Evolutionary conservation across 2,888 invertebrate genomes (phyloP), one percentile per base, ranked within the genome.

Genomic region (Hemithea aestivaria): DNA sequence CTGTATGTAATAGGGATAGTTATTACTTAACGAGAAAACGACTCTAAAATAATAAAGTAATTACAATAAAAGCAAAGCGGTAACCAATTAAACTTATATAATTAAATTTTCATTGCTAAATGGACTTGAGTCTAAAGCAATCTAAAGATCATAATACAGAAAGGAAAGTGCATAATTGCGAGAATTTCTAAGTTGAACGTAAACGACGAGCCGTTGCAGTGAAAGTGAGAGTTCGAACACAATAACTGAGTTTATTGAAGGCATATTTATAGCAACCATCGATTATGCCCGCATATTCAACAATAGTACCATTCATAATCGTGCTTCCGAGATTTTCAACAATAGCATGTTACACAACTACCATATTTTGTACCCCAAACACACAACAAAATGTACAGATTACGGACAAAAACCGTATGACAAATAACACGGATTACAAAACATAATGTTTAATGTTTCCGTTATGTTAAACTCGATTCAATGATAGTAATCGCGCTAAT

Each of bases 261-360:
- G 29, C 27, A 36, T 53, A 49, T 61, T 51, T 56, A 64, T 58
- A 64, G 63, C 69, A 68, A 64, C 63, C 69, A 68, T 64, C 71
- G 75, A 78, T 75, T 69, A 70, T 66, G 50, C 78, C 80, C 81
- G 76, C 78, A 78, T 78, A 66, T 75, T 73, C 56, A 40, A 52
- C 66, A 78, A 16, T 5, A 57, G 50, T 53, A 54, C 56, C 61
- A 69, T 73, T 72, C 58, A 62, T 54, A 60, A 55, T 52, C 63
- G 2, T 16, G 66, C 63, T 68, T 56, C 56, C 58, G 50, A 54
- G 56, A 64, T 61, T 61, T 59, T 40, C 51, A 53, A 84, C 78
- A 83, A 83, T 70, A 46, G 67, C 53, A 51, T 72, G 74, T 82
- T 76, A 62, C 62, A 66, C 66, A 81, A 82, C 75, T 78, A 53